These are phyloP conservation scores for Pseudomyrmex gracilis DNA, from an alignment of 1,140 invertebrate genomes.

Conservation along the genomic window DNA sequence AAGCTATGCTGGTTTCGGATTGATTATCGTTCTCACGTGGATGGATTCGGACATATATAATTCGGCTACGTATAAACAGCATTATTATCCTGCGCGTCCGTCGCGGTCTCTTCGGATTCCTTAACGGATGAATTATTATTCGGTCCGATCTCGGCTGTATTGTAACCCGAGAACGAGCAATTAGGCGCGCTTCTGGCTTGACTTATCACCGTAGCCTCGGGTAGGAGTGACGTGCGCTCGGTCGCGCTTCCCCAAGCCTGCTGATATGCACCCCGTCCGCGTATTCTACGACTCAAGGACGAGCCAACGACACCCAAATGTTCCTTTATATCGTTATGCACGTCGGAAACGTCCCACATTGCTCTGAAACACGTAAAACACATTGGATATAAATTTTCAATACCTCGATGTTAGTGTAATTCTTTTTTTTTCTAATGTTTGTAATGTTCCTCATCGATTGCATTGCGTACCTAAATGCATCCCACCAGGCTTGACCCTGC, in stretches of 20 bases:
- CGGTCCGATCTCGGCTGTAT: conserved; percentile 72
- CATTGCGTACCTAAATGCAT: conserved; percentile 84
- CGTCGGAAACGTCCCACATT: conserved; percentile 98
- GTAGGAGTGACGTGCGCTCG: conserved; percentile 82
- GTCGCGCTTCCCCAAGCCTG: conserved; percentile 87
- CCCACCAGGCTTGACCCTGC: conserved; percentile 86
- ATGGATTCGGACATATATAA: conserved; percentile 15
- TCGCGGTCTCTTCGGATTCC: conserved; percentile 63
- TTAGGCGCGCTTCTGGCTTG: conserved; percentile 78
- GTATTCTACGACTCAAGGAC: conserved; percentile 90
- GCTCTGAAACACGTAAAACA: conserved; percentile 85
- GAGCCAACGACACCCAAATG: conserved; percentile 95
- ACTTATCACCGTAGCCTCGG: conserved; percentile 65
- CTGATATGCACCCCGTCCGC: conserved; percentile 90
- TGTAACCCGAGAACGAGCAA: conserved; percentile 78
- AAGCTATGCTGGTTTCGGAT: conserved; percentile 14
- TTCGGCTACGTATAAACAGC: conserved; percentile 76
- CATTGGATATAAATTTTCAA: background rate
- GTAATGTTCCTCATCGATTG: background rate
- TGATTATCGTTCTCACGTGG: background rate
- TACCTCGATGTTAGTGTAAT: background rate
- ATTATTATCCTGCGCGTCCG: conserved; percentile 73
- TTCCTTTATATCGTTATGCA: conserved; percentile 95
- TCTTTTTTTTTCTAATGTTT: background rate
- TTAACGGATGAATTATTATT: conserved; percentile 66